Base-by-base conservation (phyloP, 2,797 vertebrate genomes). In the Otolemur crassicaudatus region DNA sequence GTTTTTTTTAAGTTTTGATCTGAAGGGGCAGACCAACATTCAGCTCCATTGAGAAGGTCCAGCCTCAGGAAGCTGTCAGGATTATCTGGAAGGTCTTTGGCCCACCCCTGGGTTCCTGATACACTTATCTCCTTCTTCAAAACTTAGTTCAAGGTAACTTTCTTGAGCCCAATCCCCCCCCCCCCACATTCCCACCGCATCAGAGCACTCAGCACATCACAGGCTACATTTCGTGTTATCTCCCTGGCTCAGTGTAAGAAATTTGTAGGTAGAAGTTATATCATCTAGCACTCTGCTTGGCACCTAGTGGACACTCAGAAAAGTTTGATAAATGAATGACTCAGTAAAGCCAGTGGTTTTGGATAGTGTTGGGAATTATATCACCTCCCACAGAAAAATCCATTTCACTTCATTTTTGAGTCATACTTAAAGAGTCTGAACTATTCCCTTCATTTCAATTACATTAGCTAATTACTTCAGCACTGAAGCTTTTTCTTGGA, bases 401-500 rank as follows among this genome's bases (percentile, higher is more conserved):
- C 87, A 67, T 82, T 87, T 96, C 87, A 93, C 70, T 92, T 90
- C 67, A 53, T 85, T 94, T 94, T 95, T 61, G 46, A 96, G 95
- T 93, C 95, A 85, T 94, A 89, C 87, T 95, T 97, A 92, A 94
- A 94, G 80, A 90, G 76, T 84, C 94, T 94, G 82, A 92, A 96
- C 94, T 84, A 63, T 73, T 96, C 92, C 84, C 87, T 96, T 86
- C 34, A 0, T 87, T 96, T 97, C 90, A 70, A 94, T 94, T 94
- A 93, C 94, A 94, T 96, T 96, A 97, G 92, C 95, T 97, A 96
- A 98, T 98, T 96, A 96, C 95, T 87, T 95, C 85, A 80, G 61
- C 17, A 86, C 92, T 94, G 75, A 90, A 95, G 94, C 63, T 75
- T 94, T 94, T 94, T 65, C 92, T 97, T 94, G 95, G 96, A 95